These are phyloP conservation scores for Perdita meconis DNA, from an alignment of 2,888 invertebrate species.

Conservation along the genomic window DNA sequence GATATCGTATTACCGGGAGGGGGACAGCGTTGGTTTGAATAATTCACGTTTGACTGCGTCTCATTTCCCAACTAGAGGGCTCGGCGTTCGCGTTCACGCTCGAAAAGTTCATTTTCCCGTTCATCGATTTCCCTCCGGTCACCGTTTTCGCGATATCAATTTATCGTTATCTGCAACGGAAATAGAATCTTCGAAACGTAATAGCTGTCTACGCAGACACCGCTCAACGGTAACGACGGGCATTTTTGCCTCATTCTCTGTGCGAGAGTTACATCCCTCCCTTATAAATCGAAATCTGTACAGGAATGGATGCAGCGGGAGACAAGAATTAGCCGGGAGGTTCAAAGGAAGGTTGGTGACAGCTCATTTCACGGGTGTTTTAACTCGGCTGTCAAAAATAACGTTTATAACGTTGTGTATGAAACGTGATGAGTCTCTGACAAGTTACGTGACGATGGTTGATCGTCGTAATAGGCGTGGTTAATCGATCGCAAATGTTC, in stretches of 20 bases:
- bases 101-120: constrained; percentile 58
- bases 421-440: constrained; percentile 24
- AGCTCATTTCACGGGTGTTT: constrained; percentile 51
- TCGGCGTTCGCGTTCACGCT: constrained; percentile 37
- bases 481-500: constrained; percentile 36
- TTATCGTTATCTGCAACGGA: constrained; percentile 44
- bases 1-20: constrained; percentile 34
- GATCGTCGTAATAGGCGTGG: too few relatives aligned
- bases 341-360: constrained; percentile 39
- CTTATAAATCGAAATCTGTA: background rate
- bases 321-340: background rate
- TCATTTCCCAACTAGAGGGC: constrained; percentile 30
- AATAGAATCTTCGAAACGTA: constrained; percentile 32
- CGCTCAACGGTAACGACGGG: constrained; percentile 7
- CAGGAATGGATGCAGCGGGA: constrained; percentile 11
- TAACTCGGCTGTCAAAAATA: constrained; percentile 45
- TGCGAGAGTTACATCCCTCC: background rate
- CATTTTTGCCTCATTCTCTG: background rate
- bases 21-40: constrained; percentile 44
- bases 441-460: constrained; percentile 32
- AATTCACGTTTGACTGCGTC: constrained; percentile 58
- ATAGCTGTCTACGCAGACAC: background rate
- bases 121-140: constrained; percentile 42
- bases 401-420: too few relatives aligned
- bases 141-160: constrained; percentile 43